Evolutionary conservation across 2,797 vertebrate species (phyloP), one percentile per base, ranked within the genome.

Genomic region (Cryptoblepharus egeriae): DNA sequence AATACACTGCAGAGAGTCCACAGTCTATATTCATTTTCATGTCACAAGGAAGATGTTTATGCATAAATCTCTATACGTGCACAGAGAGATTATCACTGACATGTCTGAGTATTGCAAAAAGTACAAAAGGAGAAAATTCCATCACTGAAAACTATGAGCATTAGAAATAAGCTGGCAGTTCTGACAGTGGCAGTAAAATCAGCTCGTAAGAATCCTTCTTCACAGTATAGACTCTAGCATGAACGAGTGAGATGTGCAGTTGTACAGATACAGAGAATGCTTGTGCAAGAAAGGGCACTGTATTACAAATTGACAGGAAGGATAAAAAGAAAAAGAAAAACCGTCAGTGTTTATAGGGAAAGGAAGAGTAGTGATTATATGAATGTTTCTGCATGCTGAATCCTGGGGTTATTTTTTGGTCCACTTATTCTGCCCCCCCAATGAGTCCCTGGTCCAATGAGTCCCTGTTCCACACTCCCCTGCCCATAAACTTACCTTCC

Each of bases 161-260:
- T 78, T 42, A 78, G 68, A 77, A 72, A 65, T 77, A 77, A 83
- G 20, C 60, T 83, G 68, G 58, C 82, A 73, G 45, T 42, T 28
- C 16, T 70, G 81, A 76, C 37, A 39, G 20, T 18, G 20, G 64
- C 35, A 58, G 35, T 65, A 78, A 78, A 65, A 72, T 64, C 45
- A 72, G 20, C 68, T 22, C 16, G 52, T 63, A 77, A 83, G 11
- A 28, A 63, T 83, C 77, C 52, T 77, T 5, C 58, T 77, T 83
- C 57, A 83, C 32, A 72, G 72, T 57, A 83, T 73, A 65, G 68
- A 32, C 58, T 76, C 16, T 76, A 55, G 73, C 20, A 5, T 68
- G 65, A 68, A 35, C 37, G 65, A 68, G 65, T 68, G 35, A 61
- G 63, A 69, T 55, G 6, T 76, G 30, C 68, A 77, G 60, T 64